Percentiles rank a stretch among this genome's conserved stretches.
Evolutionary conservation across 2,797 vertebrate genomes (phyloP).

Genomic region (Novumbra hubbsi): DNA sequence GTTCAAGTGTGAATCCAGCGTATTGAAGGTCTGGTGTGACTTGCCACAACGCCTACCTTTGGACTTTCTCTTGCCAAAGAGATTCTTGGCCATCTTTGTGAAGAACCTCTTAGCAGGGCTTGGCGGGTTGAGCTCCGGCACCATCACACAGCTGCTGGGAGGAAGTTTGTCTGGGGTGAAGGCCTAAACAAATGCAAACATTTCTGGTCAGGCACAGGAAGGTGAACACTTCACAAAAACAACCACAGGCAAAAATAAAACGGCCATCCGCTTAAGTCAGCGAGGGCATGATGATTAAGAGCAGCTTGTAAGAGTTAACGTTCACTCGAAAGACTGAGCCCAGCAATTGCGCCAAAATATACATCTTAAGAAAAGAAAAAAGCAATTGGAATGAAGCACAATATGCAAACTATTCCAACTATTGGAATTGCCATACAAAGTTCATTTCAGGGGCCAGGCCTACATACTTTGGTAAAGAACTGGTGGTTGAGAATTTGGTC

Average conservation of each 20-base stretch:
- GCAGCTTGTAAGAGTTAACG: neutral
- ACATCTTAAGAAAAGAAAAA: neutral
- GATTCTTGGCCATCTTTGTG: constrained; percentile 93
- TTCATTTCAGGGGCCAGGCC: neutral
- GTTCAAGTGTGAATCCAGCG: neutral
- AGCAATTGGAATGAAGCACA: neutral
- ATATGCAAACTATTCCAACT: neutral
- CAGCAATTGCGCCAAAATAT: neutral
- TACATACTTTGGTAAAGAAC: constrained; percentile 91
- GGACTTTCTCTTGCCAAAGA: constrained; percentile 90
- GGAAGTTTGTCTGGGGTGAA: constrained; percentile 94
- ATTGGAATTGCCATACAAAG: neutral
- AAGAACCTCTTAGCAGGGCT: constrained; percentile 93
- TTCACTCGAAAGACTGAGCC: neutral
- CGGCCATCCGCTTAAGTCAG: neutral
- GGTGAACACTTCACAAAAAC: neutral
- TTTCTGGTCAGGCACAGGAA: neutral
- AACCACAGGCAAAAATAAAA: neutral
- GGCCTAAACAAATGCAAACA: constrained; percentile 67
- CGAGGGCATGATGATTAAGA: neutral
- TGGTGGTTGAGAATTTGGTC: constrained; percentile 95
- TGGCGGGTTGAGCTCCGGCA: constrained; percentile 90
- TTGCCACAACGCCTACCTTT: constrained; percentile 76
- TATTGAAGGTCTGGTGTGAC: neutral
- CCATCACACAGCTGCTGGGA: constrained; percentile 88